Base-by-base conservation (phyloP, 2,888 invertebrate species). In the Anodontia alba region DNA sequence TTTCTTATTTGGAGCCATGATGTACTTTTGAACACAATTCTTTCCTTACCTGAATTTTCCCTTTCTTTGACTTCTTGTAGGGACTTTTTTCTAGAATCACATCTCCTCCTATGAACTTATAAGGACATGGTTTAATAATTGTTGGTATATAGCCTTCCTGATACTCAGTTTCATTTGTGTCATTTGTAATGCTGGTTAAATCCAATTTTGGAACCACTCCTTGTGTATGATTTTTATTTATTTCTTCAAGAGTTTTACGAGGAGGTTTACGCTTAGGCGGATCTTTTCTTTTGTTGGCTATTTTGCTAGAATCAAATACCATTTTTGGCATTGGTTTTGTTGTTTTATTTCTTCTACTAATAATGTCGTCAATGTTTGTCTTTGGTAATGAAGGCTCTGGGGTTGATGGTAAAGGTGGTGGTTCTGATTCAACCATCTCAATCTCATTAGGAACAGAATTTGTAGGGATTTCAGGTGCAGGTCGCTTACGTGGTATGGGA, bases 81-180 rank as follows among this genome's bases (percentile, higher is more conserved):
- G 91, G 84, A 26, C 87, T 89, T 43, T 90, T 89, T 7, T 87
- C 87, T 5, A 90, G 68, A 20, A 79, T 87, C 20, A 93, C 91
- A 49, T 90, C 90, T 38, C 88, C 92, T 54, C 93, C 93, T 54
- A 90, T 72, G 73, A 93, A 92, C 72, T 88, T 83, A 70, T 89
- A 90, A 38, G 88, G 89, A 78, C 91, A 91, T 1, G 92, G 90
- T 54, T 88, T 83, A 72, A 91, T 90, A 42, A 84, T 84, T 5
- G 87, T 86, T n/a, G 90, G 89, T 70, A 89, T 87, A 70, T 90
- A 91, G 7, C 89, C 90, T 51, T 89, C 89, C 68, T 89, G 88
- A 68, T 87, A 87, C 31, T 86, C 87, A 10, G 87, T 82, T 46
- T 80, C 81, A 42, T 76, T 78, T 33, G 68, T 76, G 7, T 86